Conservation (phyloP, 2,113 vertebrate species). For the Triplophysa siluroides region DNA sequence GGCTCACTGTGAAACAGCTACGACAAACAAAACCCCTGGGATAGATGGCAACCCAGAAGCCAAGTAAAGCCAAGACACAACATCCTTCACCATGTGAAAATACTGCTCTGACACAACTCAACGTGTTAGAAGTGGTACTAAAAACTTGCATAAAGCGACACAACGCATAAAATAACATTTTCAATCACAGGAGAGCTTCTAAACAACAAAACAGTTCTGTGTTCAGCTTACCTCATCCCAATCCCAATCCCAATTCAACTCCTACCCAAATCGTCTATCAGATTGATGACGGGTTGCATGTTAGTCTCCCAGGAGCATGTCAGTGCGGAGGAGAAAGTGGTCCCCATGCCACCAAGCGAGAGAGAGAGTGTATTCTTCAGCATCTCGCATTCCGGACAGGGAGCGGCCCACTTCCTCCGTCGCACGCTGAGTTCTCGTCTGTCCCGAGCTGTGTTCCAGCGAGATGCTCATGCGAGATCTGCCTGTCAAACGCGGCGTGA, state of each 20-base stretch:
- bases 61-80: conserved; percentile 7
- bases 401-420: conserved; percentile 40
- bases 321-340: conserved; percentile 10
- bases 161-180: neutral
- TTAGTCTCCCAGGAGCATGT: conserved; percentile 41
- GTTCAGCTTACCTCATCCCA: conserved; percentile 48
- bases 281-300: conserved; percentile 32
- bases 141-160: neutral
- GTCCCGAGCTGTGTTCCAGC: conserved; percentile 24
- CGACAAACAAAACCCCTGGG: neutral
- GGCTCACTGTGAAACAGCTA: conserved; percentile 18
- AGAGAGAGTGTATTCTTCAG: conserved; percentile 35
- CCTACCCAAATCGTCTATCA: conserved; percentile 29
- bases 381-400: conserved; percentile 36
- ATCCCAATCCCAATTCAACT: conserved; percentile 23
- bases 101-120: neutral
- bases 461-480: neutral
- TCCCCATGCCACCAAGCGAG: neutral
- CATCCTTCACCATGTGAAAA: conserved; percentile 1
- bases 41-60: neutral
- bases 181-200: neutral
- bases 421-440: conserved; percentile 43
- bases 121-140: neutral
- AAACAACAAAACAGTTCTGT: neutral
- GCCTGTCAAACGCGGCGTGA: conserved; percentile 35